Conservation (phyloP, 2,888 invertebrate species). For the Heliconius erato region DNA sequence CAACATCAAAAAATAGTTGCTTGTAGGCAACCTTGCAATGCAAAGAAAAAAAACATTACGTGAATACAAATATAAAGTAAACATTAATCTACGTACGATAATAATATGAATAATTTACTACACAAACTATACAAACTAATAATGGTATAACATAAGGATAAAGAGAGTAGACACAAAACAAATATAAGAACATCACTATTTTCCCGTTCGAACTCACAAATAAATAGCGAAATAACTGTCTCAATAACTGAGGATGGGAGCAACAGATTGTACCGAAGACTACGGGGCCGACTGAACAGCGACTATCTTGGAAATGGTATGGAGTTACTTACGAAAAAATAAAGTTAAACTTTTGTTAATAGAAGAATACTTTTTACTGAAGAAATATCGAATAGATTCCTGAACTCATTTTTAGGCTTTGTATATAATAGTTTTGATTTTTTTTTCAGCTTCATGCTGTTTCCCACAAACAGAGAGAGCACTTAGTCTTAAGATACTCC, state of each 20-base stretch:
- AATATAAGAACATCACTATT: slow-evolving; percentile 17
- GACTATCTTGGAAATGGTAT: background rate
- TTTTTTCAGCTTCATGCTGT: too few relatives aligned
- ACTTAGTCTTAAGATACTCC: too few relatives aligned
- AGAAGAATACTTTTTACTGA: background rate
- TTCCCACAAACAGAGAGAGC: too few relatives aligned
- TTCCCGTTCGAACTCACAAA: too few relatives aligned
- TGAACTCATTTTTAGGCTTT: background rate
- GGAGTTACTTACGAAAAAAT: background rate
- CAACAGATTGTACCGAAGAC: slow-evolving; percentile 54
- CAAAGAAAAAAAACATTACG: too few relatives aligned
- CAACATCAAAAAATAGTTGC: too few relatives aligned
- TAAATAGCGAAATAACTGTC: slow-evolving; percentile 57
- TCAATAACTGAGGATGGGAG: slow-evolving; percentile 58
- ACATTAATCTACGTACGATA: too few relatives aligned
- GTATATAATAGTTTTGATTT: fast-evolving
- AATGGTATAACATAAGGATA: slow-evolving; percentile 21
- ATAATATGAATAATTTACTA: background rate
- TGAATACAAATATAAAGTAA: too few relatives aligned
- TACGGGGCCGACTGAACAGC: background rate
- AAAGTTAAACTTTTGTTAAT: background rate
- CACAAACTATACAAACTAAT: background rate
- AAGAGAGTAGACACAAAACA: slow-evolving; percentile 22
- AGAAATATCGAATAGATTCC: background rate
- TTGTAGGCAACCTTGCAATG: too few relatives aligned